Evolutionary conservation across 1,140 invertebrate genomes (phyloP).

Genomic region (Matsumurasca onukii): DNA sequence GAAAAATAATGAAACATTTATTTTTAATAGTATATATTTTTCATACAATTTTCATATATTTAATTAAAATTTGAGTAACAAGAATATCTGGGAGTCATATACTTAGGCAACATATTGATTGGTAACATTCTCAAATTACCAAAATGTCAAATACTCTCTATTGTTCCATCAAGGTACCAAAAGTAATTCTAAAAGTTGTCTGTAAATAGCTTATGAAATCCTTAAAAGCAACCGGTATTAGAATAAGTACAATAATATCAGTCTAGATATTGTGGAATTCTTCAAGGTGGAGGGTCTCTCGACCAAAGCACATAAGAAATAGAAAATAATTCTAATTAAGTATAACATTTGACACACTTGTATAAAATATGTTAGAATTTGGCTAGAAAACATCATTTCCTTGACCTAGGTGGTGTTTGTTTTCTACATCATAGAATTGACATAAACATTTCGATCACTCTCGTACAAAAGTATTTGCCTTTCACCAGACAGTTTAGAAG

Average conservation of each 20-base stretch:
- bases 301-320: neutral
- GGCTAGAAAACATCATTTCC: constrained; percentile 18
- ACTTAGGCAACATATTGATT: neutral
- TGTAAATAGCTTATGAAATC: constrained; percentile 25
- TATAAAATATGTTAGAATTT: constrained; percentile 23
- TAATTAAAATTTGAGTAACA: constrained; percentile 22
- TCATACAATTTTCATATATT: constrained; percentile 19
- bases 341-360: constrained; percentile 16
- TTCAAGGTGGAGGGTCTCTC: neutral
- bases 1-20: neutral
- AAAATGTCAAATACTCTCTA: constrained; percentile 11
- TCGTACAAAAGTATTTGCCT: no score
- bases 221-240: constrained; percentile 23
- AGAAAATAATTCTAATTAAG: constrained; percentile 9
- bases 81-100: constrained; percentile 23
- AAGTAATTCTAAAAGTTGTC: constrained; percentile 19
- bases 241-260: constrained; percentile 24
- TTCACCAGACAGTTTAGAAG: no score
- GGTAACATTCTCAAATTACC: constrained; percentile 20
- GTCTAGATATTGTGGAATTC: constrained; percentile 8
- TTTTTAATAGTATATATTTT: constrained; percentile 11
- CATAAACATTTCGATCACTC: no score
- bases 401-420: constrained; percentile 14
- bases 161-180: constrained; percentile 15
- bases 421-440: constrained; percentile 10